phyloP scores from a whole-genome alignment of 2,113 vertebrate genomes.

The Syngnathus typhle region DNA sequence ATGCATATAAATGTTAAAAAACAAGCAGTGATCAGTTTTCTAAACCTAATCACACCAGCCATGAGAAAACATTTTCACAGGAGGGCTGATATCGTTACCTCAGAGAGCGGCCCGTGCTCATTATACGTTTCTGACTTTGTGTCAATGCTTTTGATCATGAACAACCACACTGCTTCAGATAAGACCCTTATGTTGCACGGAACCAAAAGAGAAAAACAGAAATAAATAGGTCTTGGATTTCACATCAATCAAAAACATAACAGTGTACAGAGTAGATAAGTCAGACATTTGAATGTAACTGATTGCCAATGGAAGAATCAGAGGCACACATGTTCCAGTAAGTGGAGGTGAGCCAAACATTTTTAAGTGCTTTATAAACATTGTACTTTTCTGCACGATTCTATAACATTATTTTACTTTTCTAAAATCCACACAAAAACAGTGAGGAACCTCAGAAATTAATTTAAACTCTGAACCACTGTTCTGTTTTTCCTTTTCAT shows the following conservation, averaged over 20 bases:
- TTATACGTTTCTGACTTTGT: conserved; percentile 30
- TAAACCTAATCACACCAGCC: conserved; percentile 12
- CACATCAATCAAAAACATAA: neutral
- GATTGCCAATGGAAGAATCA: neutral
- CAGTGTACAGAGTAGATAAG: neutral
- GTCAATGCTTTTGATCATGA: conserved; percentile 19
- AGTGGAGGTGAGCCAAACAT: neutral
- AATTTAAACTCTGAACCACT: conserved; percentile 23
- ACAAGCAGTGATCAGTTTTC: conserved; percentile 23
- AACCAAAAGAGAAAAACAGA: neutral
- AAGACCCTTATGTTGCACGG: neutral
- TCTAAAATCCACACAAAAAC: neutral
- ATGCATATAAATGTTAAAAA: neutral
- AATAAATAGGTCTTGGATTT: neutral
- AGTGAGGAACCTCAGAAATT: conserved; percentile 12
- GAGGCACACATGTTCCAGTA: neutral
- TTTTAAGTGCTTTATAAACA: neutral
- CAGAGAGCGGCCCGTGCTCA: neutral
- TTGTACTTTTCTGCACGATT: neutral
- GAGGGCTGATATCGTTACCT: conserved; percentile 7
- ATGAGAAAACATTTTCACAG: conserved; percentile 9
- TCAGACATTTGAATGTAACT: neutral
- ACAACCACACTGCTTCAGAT: conserved; percentile 9
- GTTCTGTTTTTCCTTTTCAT: conserved; percentile 33
- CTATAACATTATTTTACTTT: no score